Percentiles rank a stretch among this genome's conserved stretches.
phyloP scores from a whole-genome alignment of 2,888 invertebrate species.

The Nemotelus pantherinus region DNA sequence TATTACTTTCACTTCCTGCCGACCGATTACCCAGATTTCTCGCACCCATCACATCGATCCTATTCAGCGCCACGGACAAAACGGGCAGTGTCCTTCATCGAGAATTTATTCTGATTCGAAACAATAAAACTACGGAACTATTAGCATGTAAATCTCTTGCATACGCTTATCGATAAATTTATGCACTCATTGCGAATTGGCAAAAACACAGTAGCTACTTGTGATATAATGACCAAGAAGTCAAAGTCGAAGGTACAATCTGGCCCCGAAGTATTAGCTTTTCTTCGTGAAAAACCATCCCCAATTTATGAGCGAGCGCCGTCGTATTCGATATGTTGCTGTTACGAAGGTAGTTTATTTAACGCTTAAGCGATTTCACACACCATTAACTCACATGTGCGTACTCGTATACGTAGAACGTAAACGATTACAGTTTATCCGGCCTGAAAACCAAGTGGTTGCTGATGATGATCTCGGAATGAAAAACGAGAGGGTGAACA shows the following conservation, averaged over 20 bases:
- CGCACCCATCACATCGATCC: neutral
- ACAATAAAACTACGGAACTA: conserved; percentile 52
- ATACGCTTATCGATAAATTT: conserved; percentile 49
- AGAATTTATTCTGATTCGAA: conserved; percentile 38
- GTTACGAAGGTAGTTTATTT: conserved; percentile 53
- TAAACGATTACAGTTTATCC: conserved; percentile 47
- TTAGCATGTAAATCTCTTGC: conserved; percentile 50
- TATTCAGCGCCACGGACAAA: neutral
- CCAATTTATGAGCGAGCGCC: neutral
- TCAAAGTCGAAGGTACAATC: conserved; percentile 7
- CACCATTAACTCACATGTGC: conserved; percentile 61
- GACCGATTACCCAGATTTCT: neutral
- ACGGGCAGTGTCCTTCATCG: neutral
- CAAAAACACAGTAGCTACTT: conserved; percentile 18
- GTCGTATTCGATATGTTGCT: neutral
- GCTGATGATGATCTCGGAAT: conserved; percentile 13
- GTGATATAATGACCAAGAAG: neutral
- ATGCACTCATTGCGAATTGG: neutral
- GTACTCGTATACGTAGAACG: conserved; percentile 24
- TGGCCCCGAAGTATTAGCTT: too few relatives aligned
- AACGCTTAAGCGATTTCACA: conserved; percentile 65
- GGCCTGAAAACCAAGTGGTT: conserved; percentile 30
- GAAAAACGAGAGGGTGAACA: conserved; percentile 39
- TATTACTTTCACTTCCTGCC: conserved; percentile 18
- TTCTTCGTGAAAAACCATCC: neutral